These are phyloP conservation scores for Megalurothrips usitatus DNA, from an alignment of 2,888 invertebrate species.

Conservation along the genomic window DNA sequence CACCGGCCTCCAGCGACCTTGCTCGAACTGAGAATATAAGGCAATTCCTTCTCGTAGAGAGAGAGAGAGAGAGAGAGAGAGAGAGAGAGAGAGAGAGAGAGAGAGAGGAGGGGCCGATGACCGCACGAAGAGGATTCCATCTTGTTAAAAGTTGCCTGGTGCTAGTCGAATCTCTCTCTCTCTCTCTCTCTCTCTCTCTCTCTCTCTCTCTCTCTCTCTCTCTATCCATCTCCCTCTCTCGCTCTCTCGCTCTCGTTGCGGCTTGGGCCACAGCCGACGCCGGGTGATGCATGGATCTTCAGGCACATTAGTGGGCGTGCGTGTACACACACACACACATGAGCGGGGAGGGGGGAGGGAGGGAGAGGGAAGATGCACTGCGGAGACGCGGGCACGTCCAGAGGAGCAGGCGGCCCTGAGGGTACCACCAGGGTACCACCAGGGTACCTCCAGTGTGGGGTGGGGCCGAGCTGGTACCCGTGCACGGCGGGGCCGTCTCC, in stretches of 20 bases:
- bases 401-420: background rate
- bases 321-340: background rate
- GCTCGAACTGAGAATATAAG: no score
- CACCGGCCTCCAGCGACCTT: no score
- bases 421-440: background rate
- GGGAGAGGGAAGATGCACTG: no score
- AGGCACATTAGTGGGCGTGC: constrained; percentile 14
- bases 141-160: constrained; percentile 8
- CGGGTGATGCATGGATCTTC: constrained; percentile 3
- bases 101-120: background rate
- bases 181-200: no score
- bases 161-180: no score
- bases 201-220: no score
- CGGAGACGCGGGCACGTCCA: no score
- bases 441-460: no score
- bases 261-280: background rate
- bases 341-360: no score
- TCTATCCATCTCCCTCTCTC: no score
- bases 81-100: background rate
- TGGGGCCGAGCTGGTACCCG: background rate
- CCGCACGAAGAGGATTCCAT: background rate
- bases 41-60: no score
- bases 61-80: background rate
- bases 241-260: background rate
- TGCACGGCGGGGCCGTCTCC: background rate